Percentiles rank a stretch among this genome's conserved stretches.
Conservation (phyloP, 2,888 invertebrate genomes). For the Morpho helenor region DNA sequence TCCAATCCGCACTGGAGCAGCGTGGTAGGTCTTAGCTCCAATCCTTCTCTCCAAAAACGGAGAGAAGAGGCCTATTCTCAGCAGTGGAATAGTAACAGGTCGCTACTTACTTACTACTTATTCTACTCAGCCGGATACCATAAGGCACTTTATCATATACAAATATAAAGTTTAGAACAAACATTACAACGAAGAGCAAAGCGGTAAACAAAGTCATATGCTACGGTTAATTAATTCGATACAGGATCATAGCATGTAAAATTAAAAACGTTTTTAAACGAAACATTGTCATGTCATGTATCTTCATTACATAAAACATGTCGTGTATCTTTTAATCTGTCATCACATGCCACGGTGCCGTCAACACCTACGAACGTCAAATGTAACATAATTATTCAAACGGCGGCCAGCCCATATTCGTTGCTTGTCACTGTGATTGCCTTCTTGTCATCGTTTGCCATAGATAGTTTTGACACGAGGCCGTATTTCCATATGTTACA, state of each 20-base stretch:
- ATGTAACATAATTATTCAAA: slow-evolving; percentile 12
- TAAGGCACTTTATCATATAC: no score
- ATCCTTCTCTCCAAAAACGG: no score
- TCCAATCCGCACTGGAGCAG: no score
- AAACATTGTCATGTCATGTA: slow-evolving; percentile 1
- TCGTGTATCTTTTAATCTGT: neutral
- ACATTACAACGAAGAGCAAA: no score
- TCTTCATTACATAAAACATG: slow-evolving; percentile 1
- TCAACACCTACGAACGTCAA: slow-evolving; percentile 18
- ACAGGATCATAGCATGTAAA: neutral
- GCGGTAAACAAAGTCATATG: no score
- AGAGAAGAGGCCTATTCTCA: no score
- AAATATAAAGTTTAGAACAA: no score
- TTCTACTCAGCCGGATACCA: no score
- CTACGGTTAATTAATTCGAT: no score
- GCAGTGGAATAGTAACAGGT: no score
- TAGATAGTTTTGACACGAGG: neutral
- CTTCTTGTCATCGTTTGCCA: slow-evolving; percentile 16
- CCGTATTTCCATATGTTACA: neutral
- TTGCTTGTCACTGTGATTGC: slow-evolving; percentile 20
- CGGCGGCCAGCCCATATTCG: slow-evolving; percentile 19
- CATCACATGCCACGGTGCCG: neutral
- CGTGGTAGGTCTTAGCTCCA: no score
- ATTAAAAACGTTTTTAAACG: neutral
- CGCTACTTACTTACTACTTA: no score